Conservation (phyloP, 2,797 vertebrate species). For the Gadopsis bispinosus region DNA sequence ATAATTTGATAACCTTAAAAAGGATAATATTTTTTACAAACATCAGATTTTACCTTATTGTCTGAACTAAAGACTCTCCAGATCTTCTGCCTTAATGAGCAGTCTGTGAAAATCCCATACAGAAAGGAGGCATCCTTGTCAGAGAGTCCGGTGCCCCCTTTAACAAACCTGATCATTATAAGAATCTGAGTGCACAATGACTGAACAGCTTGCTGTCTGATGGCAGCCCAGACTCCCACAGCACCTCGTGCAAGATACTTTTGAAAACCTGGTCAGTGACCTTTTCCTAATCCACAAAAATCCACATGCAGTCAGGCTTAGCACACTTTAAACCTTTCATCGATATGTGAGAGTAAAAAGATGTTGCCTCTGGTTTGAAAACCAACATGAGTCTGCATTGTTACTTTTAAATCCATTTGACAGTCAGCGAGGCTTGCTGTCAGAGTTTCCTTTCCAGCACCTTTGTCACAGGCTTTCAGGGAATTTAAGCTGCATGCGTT, state of each 20-base stretch:
- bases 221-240: slow-evolving; percentile 9
- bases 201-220: slow-evolving; percentile 15
- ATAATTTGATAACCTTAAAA: neutral
- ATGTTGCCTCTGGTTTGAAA: slow-evolving; percentile 25
- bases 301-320: slow-evolving; percentile 8
- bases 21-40: slow-evolving; percentile 20
- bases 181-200: slow-evolving; percentile 12
- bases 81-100: slow-evolving; percentile 34
- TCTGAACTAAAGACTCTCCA: slow-evolving; percentile 29
- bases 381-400: slow-evolving; percentile 24
- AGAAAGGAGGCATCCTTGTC: slow-evolving; percentile 25
- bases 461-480: slow-evolving; percentile 41
- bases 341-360: slow-evolving; percentile 8
- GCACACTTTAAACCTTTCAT: slow-evolving; percentile 17
- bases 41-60: neutral
- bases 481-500: slow-evolving; percentile 22
- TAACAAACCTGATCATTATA: slow-evolving; percentile 31
- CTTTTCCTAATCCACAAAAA: slow-evolving; percentile 44
- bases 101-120: slow-evolving; percentile 35
- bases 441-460: slow-evolving; percentile 31
- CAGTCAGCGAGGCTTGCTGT: slow-evolving; percentile 7
- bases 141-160: slow-evolving; percentile 20
- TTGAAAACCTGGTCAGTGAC: slow-evolving; percentile 22
- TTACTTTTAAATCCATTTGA: slow-evolving; percentile 40
- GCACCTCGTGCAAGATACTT: slow-evolving; percentile 13